These are phyloP conservation scores for Acleris sparsana DNA, from an alignment of 2,888 invertebrate genomes.

Conservation along the genomic window DNA sequence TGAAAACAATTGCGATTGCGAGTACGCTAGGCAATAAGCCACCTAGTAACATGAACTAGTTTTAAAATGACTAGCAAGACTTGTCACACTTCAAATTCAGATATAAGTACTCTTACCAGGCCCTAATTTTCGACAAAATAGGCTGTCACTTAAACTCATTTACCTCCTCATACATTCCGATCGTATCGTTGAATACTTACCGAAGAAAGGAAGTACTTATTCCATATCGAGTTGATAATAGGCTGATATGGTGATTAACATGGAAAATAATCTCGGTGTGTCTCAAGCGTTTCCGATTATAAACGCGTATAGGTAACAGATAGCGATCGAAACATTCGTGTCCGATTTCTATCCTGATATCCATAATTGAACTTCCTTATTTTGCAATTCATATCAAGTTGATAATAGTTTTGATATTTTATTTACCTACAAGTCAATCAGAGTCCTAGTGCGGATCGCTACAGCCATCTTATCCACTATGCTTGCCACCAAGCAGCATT, in stretches of 20 bases:
- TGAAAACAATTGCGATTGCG: too few relatives aligned
- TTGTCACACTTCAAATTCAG: too few relatives aligned
- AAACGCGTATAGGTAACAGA: constrained; percentile 40
- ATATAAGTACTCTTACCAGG: too few relatives aligned
- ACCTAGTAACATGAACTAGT: too few relatives aligned
- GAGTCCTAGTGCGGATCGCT: too few relatives aligned
- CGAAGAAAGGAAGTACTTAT: constrained; percentile 32
- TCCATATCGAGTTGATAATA: constrained; percentile 30
- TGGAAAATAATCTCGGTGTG: constrained; percentile 27
- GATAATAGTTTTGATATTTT: background rate
- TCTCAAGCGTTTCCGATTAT: constrained; percentile 44
- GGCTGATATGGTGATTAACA: constrained; percentile 28
- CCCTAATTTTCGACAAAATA: too few relatives aligned
- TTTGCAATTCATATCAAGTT: constrained; percentile 24
- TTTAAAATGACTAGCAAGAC: too few relatives aligned
- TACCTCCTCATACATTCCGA: background rate
- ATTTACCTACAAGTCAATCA: background rate
- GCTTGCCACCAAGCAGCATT: too few relatives aligned
- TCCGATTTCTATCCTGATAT: constrained; percentile 42
- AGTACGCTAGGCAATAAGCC: too few relatives aligned
- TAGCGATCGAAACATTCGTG: constrained; percentile 26
- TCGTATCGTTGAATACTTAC: constrained; percentile 13
- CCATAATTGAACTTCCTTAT: constrained; percentile 46
- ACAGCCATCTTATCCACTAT: too few relatives aligned
- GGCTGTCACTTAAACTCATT: background rate